phyloP scores from a whole-genome alignment of 2,113 vertebrate species.

The Chaenocephalus aceratus region DNA sequence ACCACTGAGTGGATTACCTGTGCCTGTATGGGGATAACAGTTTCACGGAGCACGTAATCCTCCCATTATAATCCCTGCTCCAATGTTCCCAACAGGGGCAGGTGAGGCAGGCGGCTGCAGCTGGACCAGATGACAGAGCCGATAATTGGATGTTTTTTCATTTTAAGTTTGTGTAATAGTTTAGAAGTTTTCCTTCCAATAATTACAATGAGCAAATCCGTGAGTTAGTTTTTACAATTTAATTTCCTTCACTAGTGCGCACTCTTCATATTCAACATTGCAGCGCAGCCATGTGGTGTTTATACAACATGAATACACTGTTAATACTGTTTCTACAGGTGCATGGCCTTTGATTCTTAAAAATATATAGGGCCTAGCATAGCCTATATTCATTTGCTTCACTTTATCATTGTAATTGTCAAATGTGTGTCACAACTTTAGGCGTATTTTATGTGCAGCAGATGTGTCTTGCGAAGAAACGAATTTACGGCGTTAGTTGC shows the following conservation, averaged over 20 bases:
- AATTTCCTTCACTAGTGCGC: too few species aligned
- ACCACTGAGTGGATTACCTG: constrained; percentile 92
- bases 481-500: too few species aligned
- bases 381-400: not conserved
- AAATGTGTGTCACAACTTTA: too few species aligned
- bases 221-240: too few species aligned
- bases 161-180: not conserved
- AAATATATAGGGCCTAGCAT: not conserved
- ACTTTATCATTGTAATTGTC: not conserved
- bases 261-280: not conserved
- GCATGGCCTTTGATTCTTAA: not conserved
- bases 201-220: too few species aligned
- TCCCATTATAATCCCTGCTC: constrained; percentile 90
- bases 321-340: not conserved
- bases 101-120: constrained; percentile 49
- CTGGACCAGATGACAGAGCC: constrained; percentile 4
- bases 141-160: not conserved
- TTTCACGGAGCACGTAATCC: constrained; percentile 88
- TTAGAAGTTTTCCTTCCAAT: not conserved
- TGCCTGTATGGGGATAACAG: constrained; percentile 87
- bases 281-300: constrained; percentile 27
- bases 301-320: not conserved
- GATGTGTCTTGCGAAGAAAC: too few species aligned
- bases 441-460: too few species aligned
- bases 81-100: constrained; percentile 81